Evolutionary conservation across 2,113 vertebrate species (phyloP).

Genomic region (Rhea americana): DNA sequence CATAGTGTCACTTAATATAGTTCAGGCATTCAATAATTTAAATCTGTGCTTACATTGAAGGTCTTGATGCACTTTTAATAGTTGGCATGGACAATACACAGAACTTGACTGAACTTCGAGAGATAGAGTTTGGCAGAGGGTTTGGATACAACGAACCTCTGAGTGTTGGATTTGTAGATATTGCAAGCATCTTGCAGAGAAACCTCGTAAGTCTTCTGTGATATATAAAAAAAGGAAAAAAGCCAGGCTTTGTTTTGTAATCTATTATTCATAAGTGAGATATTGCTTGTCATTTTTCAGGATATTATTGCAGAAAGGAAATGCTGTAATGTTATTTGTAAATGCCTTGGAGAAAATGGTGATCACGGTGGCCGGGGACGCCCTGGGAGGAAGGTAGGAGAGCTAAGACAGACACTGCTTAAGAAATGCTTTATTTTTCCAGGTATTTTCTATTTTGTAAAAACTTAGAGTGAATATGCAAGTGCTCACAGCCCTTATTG

Average conservation of each 20-base stretch:
- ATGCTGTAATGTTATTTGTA: slow-evolving; percentile 83
- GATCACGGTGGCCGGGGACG: slow-evolving; percentile 71
- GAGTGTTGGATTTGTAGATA: slow-evolving; percentile 75
- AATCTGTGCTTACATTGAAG: slow-evolving; percentile 64
- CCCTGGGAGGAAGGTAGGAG: slow-evolving; percentile 80
- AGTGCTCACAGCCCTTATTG: neutral
- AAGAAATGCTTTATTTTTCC: neutral
- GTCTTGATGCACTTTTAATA: slow-evolving; percentile 80
- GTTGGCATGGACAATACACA: slow-evolving; percentile 80
- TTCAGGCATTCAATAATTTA: neutral
- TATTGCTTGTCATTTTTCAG: slow-evolving; percentile 61
- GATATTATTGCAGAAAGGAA: slow-evolving; percentile 78
- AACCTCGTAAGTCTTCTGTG: slow-evolving; percentile 82
- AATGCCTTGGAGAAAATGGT: slow-evolving; percentile 84
- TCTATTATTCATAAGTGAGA: neutral
- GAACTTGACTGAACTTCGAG: slow-evolving; percentile 77
- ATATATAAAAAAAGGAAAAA: neutral
- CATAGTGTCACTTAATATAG: neutral
- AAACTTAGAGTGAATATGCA: neutral
- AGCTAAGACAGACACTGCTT: neutral
- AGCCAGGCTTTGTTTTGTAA: neutral
- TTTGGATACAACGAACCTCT: slow-evolving; percentile 80
- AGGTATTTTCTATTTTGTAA: neutral
- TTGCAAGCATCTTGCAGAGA: slow-evolving; percentile 77
- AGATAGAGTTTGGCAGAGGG: slow-evolving; percentile 88